These are phyloP conservation scores for Heterodera filipjevi DNA, from an alignment of 2,888 invertebrate species.

Conservation along the genomic window DNA sequence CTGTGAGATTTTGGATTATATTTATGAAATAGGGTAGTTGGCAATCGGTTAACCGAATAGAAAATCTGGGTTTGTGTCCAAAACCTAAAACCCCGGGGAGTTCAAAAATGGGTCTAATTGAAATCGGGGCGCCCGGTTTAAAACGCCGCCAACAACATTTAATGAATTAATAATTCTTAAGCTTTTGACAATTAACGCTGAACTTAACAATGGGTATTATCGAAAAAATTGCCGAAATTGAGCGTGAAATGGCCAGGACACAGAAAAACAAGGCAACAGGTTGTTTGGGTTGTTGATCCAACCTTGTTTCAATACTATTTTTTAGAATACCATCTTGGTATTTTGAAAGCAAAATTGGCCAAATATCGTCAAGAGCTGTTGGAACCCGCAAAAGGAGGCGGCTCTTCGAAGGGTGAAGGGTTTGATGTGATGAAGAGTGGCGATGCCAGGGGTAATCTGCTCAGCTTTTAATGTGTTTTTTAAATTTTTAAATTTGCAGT, in stretches of 20 bases:
- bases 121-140: no score
- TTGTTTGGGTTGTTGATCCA: background rate
- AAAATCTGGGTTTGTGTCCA: no score
- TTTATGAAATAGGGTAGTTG: no score
- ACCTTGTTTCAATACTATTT: background rate
- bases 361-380: slow-evolving; percentile 90
- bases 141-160: no score
- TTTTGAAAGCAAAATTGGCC: slow-evolving; percentile 87
- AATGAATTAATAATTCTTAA: no score
- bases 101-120: no score
- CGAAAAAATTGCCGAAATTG: slow-evolving; percentile 97
- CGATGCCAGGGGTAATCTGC: slow-evolving; percentile 74
- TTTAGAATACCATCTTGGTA: slow-evolving; percentile 89
- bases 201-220: slow-evolving; percentile 91
- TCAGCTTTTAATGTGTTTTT: background rate
- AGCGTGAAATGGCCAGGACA: slow-evolving; percentile 95
- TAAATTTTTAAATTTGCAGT: slow-evolving; percentile 7
- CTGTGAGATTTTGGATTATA: no score
- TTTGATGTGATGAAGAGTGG: slow-evolving; percentile 99
- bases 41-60: no score
- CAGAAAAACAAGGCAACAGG: slow-evolving; percentile 85
- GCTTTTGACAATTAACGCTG: no score
- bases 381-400: slow-evolving; percentile 88
- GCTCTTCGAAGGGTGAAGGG: slow-evolving; percentile 79
- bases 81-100: no score